Evolutionary conservation across 2,888 invertebrate genomes (phyloP), one percentile per base, ranked within the genome.

Genomic region (Homarus gammarus): DNA sequence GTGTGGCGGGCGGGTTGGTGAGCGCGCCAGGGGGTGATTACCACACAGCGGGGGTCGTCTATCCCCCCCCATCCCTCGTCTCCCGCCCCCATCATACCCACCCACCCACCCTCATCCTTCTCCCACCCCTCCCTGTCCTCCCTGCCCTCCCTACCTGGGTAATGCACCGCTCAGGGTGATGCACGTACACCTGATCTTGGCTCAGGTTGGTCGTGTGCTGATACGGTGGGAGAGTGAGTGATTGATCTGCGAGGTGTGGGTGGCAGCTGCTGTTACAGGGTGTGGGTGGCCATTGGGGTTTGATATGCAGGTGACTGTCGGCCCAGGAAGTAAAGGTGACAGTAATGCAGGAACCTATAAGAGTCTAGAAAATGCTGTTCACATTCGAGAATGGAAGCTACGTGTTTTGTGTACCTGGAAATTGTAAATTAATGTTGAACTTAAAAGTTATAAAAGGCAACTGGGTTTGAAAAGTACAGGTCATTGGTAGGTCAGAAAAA

Each of bases 21-120:
- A 38, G 82, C 87, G 10, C 87, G 12, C 38, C 75, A 40, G 87
- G 87, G 87, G 87, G 87, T 87, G 87, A 87, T 87, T 87, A 87
- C 82, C 40, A 61, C 87, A 27, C 87, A 64, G 87, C 51, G 15
- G 78, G 82, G 87, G 64, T 82, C 70, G 36, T n/a, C 22, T 51
- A 31, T 56, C 81, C 75, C 75, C 73, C 56, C 49, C 78, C 49
- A 8, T 51, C 40, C 56, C 56, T 33, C 81, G 22, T n/a, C 61
- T n/a, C 27, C 40, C 64, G 10, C 81, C 38, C n/a, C 61, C 64
- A 3, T 36, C 40, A 12, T n/a, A n/a, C 81, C 36, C 81, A 36
- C 27, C 64, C 22, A 75, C 27, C 72, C 12, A 27, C n/a, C n/a
- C n/a, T n/a, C n/a, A n/a, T n/a, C n/a, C n/a, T n/a, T n/a, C n/a